phyloP scores from a whole-genome alignment of 2,888 invertebrate genomes.

The Alviniconcha strummeri region DNA sequence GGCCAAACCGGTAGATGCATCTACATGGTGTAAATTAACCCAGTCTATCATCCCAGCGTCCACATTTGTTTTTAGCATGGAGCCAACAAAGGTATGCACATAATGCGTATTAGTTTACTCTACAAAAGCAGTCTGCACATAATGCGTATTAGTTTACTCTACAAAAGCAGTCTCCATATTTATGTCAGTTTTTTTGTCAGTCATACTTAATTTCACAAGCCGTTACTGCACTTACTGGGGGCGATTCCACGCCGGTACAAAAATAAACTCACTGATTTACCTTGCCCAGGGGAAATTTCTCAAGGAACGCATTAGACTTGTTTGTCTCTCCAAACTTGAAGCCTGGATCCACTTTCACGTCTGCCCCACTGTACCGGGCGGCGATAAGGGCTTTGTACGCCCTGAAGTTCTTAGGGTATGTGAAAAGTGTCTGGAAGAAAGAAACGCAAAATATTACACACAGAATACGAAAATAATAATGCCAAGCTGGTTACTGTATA shows the following conservation, averaged over 20 bases:
- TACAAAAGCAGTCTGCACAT: too few species aligned
- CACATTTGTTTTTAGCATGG: too few species aligned
- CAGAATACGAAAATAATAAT: background rate
- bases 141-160: too few species aligned
- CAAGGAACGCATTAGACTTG: slow-evolving; percentile 87
- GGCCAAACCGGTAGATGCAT: too few species aligned
- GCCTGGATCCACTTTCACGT: slow-evolving; percentile 70
- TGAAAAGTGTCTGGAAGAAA: slow-evolving; percentile 90
- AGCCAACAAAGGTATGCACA: too few species aligned
- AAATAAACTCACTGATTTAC: slow-evolving; percentile 76
- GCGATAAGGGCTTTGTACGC: slow-evolving; percentile 98
- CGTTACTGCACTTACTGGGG: too few species aligned
- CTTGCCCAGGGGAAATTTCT: slow-evolving; percentile 98
- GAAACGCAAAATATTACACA: background rate
- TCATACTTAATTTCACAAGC: too few species aligned
- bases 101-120: too few species aligned
- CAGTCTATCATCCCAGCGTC: too few species aligned
- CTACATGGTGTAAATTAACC: too few species aligned
- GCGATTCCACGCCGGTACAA: background rate
- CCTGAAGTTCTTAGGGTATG: slow-evolving; percentile 98
- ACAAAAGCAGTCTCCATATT: too few species aligned
- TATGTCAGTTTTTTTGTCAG: too few species aligned
- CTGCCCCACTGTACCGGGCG: slow-evolving; percentile 93
- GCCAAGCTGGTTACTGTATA: background rate
- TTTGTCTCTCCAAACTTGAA: slow-evolving; percentile 97